Evolutionary conservation across 2,888 invertebrate species (phyloP).

Genomic region (Cremastinae sp.): DNA sequence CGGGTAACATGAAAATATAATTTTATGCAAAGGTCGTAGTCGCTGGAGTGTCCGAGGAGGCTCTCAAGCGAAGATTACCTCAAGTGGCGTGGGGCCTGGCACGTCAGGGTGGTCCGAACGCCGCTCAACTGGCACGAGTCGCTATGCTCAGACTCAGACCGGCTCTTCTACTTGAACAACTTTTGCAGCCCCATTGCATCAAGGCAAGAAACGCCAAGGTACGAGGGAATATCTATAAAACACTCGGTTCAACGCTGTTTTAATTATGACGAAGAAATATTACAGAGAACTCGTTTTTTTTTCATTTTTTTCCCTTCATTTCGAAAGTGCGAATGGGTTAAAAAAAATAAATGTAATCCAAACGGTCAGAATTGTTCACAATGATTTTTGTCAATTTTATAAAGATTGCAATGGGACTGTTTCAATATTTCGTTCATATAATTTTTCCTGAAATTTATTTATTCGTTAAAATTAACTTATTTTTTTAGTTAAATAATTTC

Average conservation of each 20-base stretch:
- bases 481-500: too few relatives aligned
- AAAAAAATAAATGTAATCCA: too few relatives aligned
- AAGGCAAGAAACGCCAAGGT: slow-evolving; percentile 77
- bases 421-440: too few relatives aligned
- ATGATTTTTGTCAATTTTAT: too few relatives aligned
- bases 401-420: too few relatives aligned
- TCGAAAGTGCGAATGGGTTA: too few relatives aligned
- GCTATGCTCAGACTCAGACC: slow-evolving; percentile 81
- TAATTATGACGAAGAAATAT: background rate
- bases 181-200: slow-evolving; percentile 80
- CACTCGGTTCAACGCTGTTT: background rate
- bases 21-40: slow-evolving; percentile 69
- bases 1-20: slow-evolving; percentile 31
- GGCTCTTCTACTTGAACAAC: slow-evolving; percentile 81
- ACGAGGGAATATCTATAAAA: background rate
- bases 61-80: slow-evolving; percentile 77
- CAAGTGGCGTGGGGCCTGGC: slow-evolving; percentile 80
- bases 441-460: too few relatives aligned
- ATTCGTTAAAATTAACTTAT: too few relatives aligned
- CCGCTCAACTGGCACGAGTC: slow-evolving; percentile 77
- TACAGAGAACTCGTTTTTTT: too few relatives aligned
- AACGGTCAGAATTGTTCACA: too few relatives aligned
- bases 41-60: slow-evolving; percentile 74
- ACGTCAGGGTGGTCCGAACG: slow-evolving; percentile 81
- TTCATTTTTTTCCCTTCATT: too few relatives aligned